Evolutionary conservation across 1,140 invertebrate genomes (phyloP), one percentile per base, ranked within the genome.

Genomic region (Pseudobourletiella spinata): DNA sequence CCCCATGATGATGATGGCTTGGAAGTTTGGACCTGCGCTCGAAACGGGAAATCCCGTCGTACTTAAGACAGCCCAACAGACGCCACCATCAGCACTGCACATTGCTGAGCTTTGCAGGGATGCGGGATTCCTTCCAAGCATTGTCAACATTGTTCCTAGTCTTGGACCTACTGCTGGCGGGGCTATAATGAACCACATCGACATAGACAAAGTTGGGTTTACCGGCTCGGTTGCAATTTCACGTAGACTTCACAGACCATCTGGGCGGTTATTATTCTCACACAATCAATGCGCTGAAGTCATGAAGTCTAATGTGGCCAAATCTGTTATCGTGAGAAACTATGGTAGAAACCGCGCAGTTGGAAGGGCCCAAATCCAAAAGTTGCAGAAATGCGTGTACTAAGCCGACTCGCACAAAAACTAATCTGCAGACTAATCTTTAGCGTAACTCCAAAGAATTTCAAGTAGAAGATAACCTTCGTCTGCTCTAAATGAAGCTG

Each of bases 121-220:
- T 74, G 82, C 89, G 46, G 91, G 91, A n/a, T 89, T 94, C 72
- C 92, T 91, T 0, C 74, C 82, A 6, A 91, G 91, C 46, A 91
- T 94, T 0, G 77, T 95, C 1, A 94, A 93, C 74, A 79, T 95
- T 20, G 76, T 95, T 2, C 82, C 86, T 24, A 91, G 58, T 30
- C 0, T 90, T 74, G 89, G 89, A 1, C 84, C 84, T 2, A 87
- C 86, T 1, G 87, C 89, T 24, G 91, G 91, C 30, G 83, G 82
- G 25, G 88, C 89, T 24, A 80, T 96, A 32, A 77, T 84, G 2
- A 73, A 80, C 50, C 89, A 95, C 75, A 79, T 77, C n/a, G 81
- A 88, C 59, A 83, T 94, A 44, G 81, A 84, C 58, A 95, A 94
- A 78, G 80, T 95, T 35, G 86, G 89, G 2, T 95, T 95, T 74